phyloP scores from a whole-genome alignment of 2,888 invertebrate species.

The Sinopyrophorus schimmeli region DNA sequence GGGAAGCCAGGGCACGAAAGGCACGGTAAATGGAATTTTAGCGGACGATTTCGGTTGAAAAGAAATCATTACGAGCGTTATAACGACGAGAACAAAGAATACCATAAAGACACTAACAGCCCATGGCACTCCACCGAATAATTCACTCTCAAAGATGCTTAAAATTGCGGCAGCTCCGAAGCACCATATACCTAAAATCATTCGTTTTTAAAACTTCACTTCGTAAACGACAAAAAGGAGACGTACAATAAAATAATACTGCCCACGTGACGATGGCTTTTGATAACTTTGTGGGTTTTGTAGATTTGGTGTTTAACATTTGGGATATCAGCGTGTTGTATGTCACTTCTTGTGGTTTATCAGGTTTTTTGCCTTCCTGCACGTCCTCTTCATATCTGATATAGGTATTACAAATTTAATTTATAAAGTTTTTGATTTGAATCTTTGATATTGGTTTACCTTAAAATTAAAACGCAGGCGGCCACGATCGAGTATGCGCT shows the following conservation, averaged over 20 bases:
- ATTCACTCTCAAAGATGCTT: slow-evolving; percentile 46
- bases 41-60: slow-evolving; percentile 66
- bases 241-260: slow-evolving; percentile 59
- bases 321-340: slow-evolving; percentile 50
- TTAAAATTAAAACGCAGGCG: slow-evolving; percentile 78
- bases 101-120: slow-evolving; percentile 48
- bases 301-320: slow-evolving; percentile 53
- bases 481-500: slow-evolving; percentile 90
- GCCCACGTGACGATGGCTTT: slow-evolving; percentile 56
- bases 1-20: slow-evolving; percentile 80
- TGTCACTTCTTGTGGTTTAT: slow-evolving; percentile 45
- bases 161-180: slow-evolving; percentile 50
- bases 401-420: slow-evolving; percentile 1
- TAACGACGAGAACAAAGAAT: slow-evolving; percentile 45
- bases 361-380: slow-evolving; percentile 49
- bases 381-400: slow-evolving; percentile 54
- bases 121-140: slow-evolving; percentile 51
- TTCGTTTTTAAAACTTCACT: too few species aligned
- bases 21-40: slow-evolving; percentile 69
- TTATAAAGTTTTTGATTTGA: too few species aligned
- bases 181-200: slow-evolving; percentile 46
- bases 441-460: slow-evolving; percentile 64
- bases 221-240: slow-evolving; percentile 1
- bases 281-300: slow-evolving; percentile 56
- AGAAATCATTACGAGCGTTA: slow-evolving; percentile 60